Evolutionary conservation across 1,140 invertebrate species (phyloP), one percentile per base, ranked within the genome.

Genomic region (Hyles euphorbiae): DNA sequence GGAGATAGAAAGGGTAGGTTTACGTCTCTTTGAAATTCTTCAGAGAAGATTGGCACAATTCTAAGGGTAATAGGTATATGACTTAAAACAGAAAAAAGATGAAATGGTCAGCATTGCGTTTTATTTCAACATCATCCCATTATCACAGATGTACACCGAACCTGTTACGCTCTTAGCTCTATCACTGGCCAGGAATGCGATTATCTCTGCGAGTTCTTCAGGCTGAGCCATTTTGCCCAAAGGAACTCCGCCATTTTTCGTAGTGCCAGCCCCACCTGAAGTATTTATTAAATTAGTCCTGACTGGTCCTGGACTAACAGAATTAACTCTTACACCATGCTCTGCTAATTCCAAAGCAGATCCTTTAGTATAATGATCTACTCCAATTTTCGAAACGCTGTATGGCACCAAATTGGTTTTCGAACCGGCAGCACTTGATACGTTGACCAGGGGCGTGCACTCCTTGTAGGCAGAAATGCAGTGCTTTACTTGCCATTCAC

Each of bases 291-390:
- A 5, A 52, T 52, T 32, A 33, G 50, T 52, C 22, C 10, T 52
- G 3, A 52, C 50, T 5, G 50, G 50, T 33, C 50, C 50, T 8
- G 50, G 50, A 32, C 50, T 52, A 32, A 52, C 33, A n/a, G 50
- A n/a, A 32, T 52, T 52, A 12, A 52, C 50, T 52, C 50, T 12
- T 7, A 52, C 50, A 52, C 50, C 32, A 10, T 32, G 48, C 48
- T 50, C 12, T 5, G 48, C 48, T 32, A 50, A 50, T 50, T 50
- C 48, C 12, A 53, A 53, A 36, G 51, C 51, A n/a, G 51, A 3
- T 40, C 33, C 51, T 34, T 34, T 33, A 10, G 51, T 53, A 40
- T 36, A 53, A 53, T 53, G 51, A 53, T 36, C 34, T 40, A 53
- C 33, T n/a, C 33, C 51, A 22, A 12, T 7, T 34, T 53, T 53